Conservation (phyloP, 2,113 vertebrate species). For the Solea senegalensis region DNA sequence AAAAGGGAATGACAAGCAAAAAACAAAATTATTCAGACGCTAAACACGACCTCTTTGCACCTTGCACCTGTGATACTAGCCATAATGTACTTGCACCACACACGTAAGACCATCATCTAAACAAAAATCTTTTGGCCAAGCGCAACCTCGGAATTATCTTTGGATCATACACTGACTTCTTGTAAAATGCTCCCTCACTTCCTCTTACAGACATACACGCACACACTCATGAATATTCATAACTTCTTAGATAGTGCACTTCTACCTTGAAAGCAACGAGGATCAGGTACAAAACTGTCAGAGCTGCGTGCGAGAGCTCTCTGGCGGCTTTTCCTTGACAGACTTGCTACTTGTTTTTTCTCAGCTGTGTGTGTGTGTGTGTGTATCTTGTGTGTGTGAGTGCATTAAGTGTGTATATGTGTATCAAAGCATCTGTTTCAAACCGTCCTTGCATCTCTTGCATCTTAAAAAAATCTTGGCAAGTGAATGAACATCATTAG, state of each 20-base stretch:
- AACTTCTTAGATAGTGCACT: conserved; percentile 34
- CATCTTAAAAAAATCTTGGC: conserved; percentile 21
- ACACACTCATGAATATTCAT: conserved; percentile 72
- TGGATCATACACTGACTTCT: too few relatives aligned
- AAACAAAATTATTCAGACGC: too few relatives aligned
- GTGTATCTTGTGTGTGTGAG: background rate
- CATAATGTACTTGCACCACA: too few relatives aligned
- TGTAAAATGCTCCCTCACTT: too few relatives aligned
- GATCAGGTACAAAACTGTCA: conserved; percentile 52
- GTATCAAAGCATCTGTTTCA: conserved; percentile 23
- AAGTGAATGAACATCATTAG: conserved; percentile 21
- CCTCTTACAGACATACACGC: background rate
- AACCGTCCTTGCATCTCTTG: conserved; percentile 18
- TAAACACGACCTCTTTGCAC: too few relatives aligned
- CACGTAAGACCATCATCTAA: too few relatives aligned
- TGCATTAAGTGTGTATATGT: background rate
- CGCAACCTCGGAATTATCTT: too few relatives aligned
- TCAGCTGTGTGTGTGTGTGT: conserved; percentile 7
- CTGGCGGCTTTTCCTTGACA: conserved; percentile 49
- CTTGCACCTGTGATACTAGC: too few relatives aligned
- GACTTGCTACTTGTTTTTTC: conserved; percentile 59
- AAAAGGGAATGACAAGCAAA: too few relatives aligned
- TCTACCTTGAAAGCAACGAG: conserved; percentile 60
- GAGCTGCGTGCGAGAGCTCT: conserved; percentile 40
- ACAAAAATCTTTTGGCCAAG: too few relatives aligned